Evolutionary conservation across 2,113 vertebrate genomes (phyloP).

Genomic region (Thunnus thynnus): DNA sequence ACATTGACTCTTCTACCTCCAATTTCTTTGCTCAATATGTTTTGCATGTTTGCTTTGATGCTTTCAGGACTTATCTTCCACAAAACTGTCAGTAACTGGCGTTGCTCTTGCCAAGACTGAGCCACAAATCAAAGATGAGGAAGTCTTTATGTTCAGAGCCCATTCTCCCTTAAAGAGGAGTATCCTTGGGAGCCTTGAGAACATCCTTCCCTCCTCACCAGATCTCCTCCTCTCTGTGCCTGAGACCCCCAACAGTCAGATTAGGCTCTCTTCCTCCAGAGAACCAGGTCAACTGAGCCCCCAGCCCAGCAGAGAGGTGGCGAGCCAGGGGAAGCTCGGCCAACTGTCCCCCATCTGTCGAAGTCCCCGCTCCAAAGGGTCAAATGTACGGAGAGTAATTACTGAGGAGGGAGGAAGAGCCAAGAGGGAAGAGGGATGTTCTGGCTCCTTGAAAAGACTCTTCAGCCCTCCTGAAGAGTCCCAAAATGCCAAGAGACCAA

Average conservation of each 20-base stretch:
- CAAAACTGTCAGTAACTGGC: constrained; percentile 11
- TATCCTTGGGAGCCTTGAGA: constrained; percentile 64
- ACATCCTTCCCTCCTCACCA: constrained; percentile 69
- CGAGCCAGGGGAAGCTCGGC: neutral
- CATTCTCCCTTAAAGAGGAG: constrained; percentile 57
- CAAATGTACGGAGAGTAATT: constrained; percentile 24
- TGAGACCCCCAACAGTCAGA: constrained; percentile 83
- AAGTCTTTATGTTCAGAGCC: neutral
- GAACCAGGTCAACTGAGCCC: neutral
- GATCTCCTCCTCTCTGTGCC: constrained; percentile 72
- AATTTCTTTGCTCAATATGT: no score
- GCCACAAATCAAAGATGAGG: constrained; percentile 33
- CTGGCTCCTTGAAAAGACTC: constrained; percentile 73
- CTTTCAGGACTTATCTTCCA: constrained; percentile 46
- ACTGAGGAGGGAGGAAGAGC: constrained; percentile 14
- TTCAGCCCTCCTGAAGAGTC: constrained; percentile 70
- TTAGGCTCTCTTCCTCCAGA: constrained; percentile 32
- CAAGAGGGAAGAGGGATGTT: constrained; percentile 34
- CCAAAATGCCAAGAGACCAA: constrained; percentile 73
- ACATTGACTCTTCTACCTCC: no score
- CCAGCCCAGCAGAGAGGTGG: neutral
- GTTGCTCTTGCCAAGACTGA: constrained; percentile 18
- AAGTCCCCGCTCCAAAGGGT: constrained; percentile 62
- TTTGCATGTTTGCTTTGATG: neutral
- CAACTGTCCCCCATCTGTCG: constrained; percentile 73